Evolutionary conservation across 2,888 invertebrate genomes (phyloP), one percentile per base, ranked within the genome.

Genomic region (Cephonodes hylas): DNA sequence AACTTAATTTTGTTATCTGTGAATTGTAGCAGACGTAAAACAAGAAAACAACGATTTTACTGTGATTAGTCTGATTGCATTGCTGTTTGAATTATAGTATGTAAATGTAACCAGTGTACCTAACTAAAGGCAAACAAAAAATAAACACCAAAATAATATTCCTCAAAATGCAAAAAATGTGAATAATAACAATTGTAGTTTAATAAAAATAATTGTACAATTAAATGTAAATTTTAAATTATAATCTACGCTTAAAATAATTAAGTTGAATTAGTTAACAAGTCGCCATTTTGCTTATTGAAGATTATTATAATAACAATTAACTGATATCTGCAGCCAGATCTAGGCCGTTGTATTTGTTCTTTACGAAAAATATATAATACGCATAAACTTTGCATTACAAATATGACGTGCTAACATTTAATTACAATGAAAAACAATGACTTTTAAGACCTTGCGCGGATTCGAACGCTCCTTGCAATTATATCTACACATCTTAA

Each of bases 221-320:
- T 10, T 10, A 8, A 53, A 15, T 18, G 27, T 18, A 18, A 53
- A 48, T 31, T 53, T 53, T 53, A 18, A 53, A 53, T 53, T 53
- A 18, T 31, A 7, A 4, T 18, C 4, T 15, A 31, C 5, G 18
- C 31, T 31, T 18, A 4, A 31, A 53, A 15, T 53, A 53, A 53
- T 31, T 53, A 31, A 53, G 20, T 53, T 10, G 15, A 27, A 53
- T 53, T 53, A 31, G 27, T 53, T 53, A 53, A 53, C 53, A 53
- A 53, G 31, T 31, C 23, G 22, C 45, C 23, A 45, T 45, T 45
- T 18, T 18, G 31, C 31, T 31, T 53, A n/a, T 31, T 31, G 27
- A 48, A 27, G 31, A 53, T 18, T 22, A 48, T 48, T 48, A 18
- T 27, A 10, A 46, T 46, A 25, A 53, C 27, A 27, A 27, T 27